These are phyloP conservation scores for Diabrotica undecimpunctata DNA, from an alignment of 1,140 invertebrate species.

Conservation along the genomic window DNA sequence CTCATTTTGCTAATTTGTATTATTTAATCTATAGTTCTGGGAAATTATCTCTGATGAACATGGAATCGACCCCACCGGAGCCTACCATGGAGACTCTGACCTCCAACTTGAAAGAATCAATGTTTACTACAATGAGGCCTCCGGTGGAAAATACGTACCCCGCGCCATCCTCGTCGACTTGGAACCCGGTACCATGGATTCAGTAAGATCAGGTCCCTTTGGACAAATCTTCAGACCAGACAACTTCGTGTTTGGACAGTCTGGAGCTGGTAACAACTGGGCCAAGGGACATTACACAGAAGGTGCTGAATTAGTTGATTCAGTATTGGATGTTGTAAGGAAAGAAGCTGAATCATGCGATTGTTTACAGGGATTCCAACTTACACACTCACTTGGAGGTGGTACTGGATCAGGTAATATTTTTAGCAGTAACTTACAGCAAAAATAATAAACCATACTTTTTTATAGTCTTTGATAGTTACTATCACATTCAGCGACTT, in stretches of 20 bases:
- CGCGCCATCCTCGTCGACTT: slow-evolving; percentile 86
- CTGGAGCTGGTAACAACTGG: slow-evolving; percentile 81
- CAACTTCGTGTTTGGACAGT: slow-evolving; percentile 84
- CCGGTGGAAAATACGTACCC: slow-evolving; percentile 87
- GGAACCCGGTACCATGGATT: slow-evolving; percentile 94
- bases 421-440: too few species aligned
- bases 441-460: too few species aligned
- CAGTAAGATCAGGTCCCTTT: slow-evolving; percentile 81
- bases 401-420: slow-evolving; percentile 77
- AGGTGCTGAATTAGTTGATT: slow-evolving; percentile 71
- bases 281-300: slow-evolving; percentile 90
- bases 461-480: too few species aligned
- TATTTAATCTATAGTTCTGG: slow-evolving; percentile 72
- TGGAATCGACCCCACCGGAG: slow-evolving; percentile 79
- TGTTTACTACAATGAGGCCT: slow-evolving; percentile 89
- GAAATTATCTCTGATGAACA: slow-evolving; percentile 91
- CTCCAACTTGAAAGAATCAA: slow-evolving; percentile 82
- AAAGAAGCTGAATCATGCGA: slow-evolving; percentile 73
- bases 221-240: slow-evolving; percentile 81
- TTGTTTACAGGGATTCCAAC: slow-evolving; percentile 78
- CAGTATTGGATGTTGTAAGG: slow-evolving; percentile 74
- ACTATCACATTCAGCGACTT: too few species aligned
- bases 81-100: slow-evolving; percentile 78
- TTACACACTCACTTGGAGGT: slow-evolving; percentile 78
- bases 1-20: too few species aligned